Percentiles rank a stretch among this genome's conserved stretches.
These are phyloP conservation scores for Lasioglossum calceatum DNA, from an alignment of 2,888 invertebrate genomes.

Conservation along the genomic window DNA sequence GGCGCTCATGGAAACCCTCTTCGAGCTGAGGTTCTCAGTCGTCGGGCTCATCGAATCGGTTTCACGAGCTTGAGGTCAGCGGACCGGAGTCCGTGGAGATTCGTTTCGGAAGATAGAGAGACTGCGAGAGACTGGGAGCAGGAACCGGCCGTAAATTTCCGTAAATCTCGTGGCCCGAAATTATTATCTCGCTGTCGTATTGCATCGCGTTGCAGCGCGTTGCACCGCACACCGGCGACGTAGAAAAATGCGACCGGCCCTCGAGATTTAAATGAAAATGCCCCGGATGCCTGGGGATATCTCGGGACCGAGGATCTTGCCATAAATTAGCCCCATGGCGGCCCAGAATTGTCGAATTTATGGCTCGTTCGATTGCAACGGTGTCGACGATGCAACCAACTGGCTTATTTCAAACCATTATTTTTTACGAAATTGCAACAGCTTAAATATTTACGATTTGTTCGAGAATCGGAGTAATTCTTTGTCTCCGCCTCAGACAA, in stretches of 20 bases:
- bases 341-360: not conserved
- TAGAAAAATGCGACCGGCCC: constrained; percentile 6
- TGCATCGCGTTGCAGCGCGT: not conserved
- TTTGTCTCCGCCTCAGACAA: not conserved
- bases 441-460: too few relatives aligned
- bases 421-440: too few relatives aligned
- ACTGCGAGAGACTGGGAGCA: constrained; percentile 13
- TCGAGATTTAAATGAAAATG: constrained; percentile 22
- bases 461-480: too few relatives aligned
- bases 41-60: constrained; percentile 54
- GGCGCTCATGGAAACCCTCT: constrained; percentile 27
- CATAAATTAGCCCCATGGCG: constrained; percentile 3
- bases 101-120: constrained; percentile 50
- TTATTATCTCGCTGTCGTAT: constrained; percentile 35
- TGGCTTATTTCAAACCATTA: too few relatives aligned
- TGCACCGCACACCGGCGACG: not conserved
- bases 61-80: constrained; percentile 47
- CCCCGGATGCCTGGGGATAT: not conserved
- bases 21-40: not conserved
- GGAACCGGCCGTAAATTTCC: constrained; percentile 60
- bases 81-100: constrained; percentile 47
- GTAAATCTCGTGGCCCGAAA: constrained; percentile 51
- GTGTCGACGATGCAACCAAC: not conserved
- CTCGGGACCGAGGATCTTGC: not conserved
- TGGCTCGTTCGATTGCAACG: not conserved